A percentile compares a stretch with the other conserved stretches of the same genome.
phyloP scores from a whole-genome alignment of 2,888 invertebrate genomes.

The Furcula furcula region DNA sequence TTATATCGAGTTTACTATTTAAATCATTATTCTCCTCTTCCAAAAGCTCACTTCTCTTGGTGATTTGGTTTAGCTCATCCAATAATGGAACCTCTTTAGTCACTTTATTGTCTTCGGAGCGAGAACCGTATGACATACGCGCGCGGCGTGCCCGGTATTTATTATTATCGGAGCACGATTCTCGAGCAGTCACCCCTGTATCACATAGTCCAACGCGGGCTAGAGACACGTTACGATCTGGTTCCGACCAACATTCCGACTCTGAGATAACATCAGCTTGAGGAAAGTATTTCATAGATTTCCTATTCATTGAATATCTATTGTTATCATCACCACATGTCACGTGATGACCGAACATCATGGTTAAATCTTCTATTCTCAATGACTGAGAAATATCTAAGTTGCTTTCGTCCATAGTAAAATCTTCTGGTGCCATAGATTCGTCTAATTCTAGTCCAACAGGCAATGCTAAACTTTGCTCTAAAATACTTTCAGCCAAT shows the following conservation, averaged over 20 bases:
- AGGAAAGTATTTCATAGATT: constrained; percentile 45
- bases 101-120: constrained; percentile 69
- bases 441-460: constrained; percentile 73
- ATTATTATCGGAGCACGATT: constrained; percentile 56
- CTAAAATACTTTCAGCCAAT: constrained; percentile 71
- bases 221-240: constrained; percentile 90
- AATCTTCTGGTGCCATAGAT: constrained; percentile 68
- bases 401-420: constrained; percentile 71
- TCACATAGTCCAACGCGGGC: constrained; percentile 87
- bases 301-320: constrained; percentile 38
- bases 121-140: constrained; percentile 63
- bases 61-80: constrained; percentile 74
- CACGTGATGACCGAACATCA: constrained; percentile 74
- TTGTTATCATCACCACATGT: constrained; percentile 51
- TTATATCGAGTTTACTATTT: constrained; percentile 64
- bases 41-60: constrained; percentile 49
- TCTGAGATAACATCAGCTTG: constrained; percentile 79
- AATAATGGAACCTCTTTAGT: constrained; percentile 78
- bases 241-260: constrained; percentile 94
- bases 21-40: constrained; percentile 63
- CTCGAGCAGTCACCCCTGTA: constrained; percentile 49
- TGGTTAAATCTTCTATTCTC: constrained; percentile 69
- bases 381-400: constrained; percentile 69
- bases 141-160: constrained; percentile 63
- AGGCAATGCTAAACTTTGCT: constrained; percentile 73